These are phyloP conservation scores for Ascidia mentula DNA, from an alignment of 23 tunicate genomes.

Conservation along the genomic window DNA sequence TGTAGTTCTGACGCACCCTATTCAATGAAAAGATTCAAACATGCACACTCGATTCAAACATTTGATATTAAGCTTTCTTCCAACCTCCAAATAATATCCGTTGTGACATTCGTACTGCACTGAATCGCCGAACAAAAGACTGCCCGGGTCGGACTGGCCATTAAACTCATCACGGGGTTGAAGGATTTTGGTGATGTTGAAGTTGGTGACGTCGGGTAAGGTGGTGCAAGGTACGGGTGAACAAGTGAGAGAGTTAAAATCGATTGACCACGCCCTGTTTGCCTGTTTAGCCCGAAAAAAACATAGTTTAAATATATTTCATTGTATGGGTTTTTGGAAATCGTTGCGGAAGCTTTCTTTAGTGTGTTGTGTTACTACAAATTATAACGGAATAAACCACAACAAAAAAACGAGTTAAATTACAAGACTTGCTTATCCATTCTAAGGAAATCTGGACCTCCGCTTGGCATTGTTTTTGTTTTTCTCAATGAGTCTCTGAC, in stretches of 20 bases:
- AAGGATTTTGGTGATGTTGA: not conserved
- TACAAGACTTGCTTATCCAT: no score
- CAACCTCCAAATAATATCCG: slow-evolving; percentile 49
- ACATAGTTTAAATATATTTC: no score
- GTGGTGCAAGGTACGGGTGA: slow-evolving; percentile 42
- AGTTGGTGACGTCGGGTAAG: slow-evolving; percentile 26
- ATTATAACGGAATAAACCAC: no score
- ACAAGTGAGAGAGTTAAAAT: slow-evolving; percentile 30
- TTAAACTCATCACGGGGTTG: not conserved
- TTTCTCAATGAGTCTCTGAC: no score
- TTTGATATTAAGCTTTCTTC: not conserved
- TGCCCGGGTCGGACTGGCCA: not conserved
- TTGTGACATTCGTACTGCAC: slow-evolving; percentile 35
- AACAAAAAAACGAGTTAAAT: no score
- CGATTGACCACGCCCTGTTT: slow-evolving; percentile 40
- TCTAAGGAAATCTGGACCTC: no score
- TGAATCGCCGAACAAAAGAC: slow-evolving; percentile 6
- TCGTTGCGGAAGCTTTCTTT: no score
- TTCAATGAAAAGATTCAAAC: not conserved
- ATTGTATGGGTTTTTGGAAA: no score
- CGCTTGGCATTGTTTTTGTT: no score
- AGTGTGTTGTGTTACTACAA: no score
- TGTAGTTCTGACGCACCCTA: slow-evolving; percentile 39
- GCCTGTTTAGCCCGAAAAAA: slow-evolving; percentile 47
- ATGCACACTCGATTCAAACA: not conserved